Evolutionary conservation across 2,113 vertebrate species (phyloP), one percentile per base, ranked within the genome.

Genomic region (Aramus guarauna): DNA sequence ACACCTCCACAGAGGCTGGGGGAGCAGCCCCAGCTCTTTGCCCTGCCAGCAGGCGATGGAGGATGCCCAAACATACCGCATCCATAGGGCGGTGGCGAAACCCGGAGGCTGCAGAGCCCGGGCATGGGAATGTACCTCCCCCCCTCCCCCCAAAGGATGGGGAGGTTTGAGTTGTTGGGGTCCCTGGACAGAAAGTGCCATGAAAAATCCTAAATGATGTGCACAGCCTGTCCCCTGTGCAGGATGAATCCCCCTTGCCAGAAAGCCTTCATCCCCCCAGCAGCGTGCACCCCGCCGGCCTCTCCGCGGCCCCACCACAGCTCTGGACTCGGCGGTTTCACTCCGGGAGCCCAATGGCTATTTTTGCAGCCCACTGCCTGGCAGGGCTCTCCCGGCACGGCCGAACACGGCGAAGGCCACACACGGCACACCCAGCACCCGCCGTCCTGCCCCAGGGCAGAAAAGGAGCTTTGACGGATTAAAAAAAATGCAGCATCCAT

Each of bases 361-460:
- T 56, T 84, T 79, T 37, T 37, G 29, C 75, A 68, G 52, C 52
- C 45, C 2, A 2, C 52, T 62, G 83, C 58, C 47, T 13, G 18
- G 27, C 3, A 15, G 29, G 22, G 39, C 63, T 90, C 34, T 56
- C n/a, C n/a, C 6, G 0, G 47, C 26, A 52, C 1, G 6, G 30
- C 62, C 2, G 3, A 34, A 17, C 5, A 0, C 1, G 1, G 24
- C 8, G 6, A 30, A 29, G 62, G 26, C 58, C 59, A 17, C 50
- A 26, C 50, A 26, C 1, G 27, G 4, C 88, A 92, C 69, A n/a
- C 43, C 26, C 95, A 47, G 29, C 4, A 4, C 43, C 64, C 27
- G 0, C 8, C 5, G 2, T 37, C 39, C 64, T 27, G 34, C 56
- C 68, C 3, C 1, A 0, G 4, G 62, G 68, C 24, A 3, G 48